phyloP scores from a whole-genome alignment of 1,140 invertebrate genomes.

The Aphelenchoides avenae region DNA sequence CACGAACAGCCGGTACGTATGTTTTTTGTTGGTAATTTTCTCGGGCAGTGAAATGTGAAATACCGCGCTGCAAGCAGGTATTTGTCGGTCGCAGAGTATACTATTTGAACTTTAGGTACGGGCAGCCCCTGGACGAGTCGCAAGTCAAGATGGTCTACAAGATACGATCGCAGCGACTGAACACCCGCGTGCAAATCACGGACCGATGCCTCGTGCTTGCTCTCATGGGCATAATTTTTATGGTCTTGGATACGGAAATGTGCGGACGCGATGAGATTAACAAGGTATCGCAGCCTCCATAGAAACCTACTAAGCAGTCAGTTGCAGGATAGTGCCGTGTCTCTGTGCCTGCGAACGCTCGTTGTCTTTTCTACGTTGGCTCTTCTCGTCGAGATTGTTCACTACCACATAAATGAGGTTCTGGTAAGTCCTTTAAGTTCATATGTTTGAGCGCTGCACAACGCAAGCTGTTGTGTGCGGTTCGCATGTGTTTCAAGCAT shows the following conservation, averaged over 20 bases:
- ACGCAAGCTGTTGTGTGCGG: no score
- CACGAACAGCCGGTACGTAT: conserved; percentile 24
- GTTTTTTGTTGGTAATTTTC: no score
- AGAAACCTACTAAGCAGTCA: background rate
- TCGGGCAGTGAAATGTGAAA: no score
- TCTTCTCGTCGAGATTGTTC: conserved; percentile 51
- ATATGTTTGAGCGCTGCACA: no score
- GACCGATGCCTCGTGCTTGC: conserved; percentile 38
- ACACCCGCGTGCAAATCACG: conserved; percentile 44
- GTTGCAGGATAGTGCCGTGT: conserved; percentile 37
- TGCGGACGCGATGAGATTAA: conserved; percentile 42
- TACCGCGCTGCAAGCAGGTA: no score
- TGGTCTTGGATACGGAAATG: conserved; percentile 37
- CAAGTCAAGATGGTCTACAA: conserved; percentile 58
- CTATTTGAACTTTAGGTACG: conserved; percentile 45
- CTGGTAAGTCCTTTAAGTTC: conserved; percentile 32
- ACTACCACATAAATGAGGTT: conserved; percentile 55
- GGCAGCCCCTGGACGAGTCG: conserved; percentile 49
- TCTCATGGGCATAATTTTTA: conserved; percentile 31
- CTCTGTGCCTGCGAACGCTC: conserved; percentile 41
- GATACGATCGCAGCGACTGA: conserved; percentile 53
- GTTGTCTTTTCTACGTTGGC: conserved; percentile 50
- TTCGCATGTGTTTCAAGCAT: no score
- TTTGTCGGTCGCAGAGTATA: conserved; percentile 3
- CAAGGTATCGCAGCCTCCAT: conserved; percentile 33